Percentiles rank a stretch among this genome's conserved stretches.
phyloP scores from a whole-genome alignment of 2,797 vertebrate species.

The Danionella dracula region DNA sequence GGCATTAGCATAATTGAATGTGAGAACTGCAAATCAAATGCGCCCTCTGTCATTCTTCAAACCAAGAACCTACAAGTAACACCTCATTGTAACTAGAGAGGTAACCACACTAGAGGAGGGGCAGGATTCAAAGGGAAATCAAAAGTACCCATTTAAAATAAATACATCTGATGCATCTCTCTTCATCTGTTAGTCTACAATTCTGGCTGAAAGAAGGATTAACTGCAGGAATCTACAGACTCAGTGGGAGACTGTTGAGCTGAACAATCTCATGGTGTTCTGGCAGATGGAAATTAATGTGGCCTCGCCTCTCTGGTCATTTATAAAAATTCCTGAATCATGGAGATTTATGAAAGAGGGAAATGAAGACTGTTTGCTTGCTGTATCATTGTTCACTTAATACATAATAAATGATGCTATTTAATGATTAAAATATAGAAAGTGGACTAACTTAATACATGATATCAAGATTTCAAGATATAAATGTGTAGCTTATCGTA shows the following conservation, averaged over 20 bases:
- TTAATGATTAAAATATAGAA: too few species aligned
- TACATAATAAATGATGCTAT: not conserved
- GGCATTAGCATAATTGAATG: constrained; percentile 44
- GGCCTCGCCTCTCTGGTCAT: constrained; percentile 29
- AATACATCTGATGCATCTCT: constrained; percentile 17
- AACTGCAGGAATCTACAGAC: constrained; percentile 26
- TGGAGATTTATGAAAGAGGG: not conserved
- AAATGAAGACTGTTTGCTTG: not conserved
- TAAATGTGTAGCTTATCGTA: too few species aligned
- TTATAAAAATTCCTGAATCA: not conserved
- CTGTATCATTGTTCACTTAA: not conserved
- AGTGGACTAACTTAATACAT: too few species aligned
- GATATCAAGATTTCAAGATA: too few species aligned
- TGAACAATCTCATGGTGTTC: constrained; percentile 29
- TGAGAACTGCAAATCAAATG: constrained; percentile 35
- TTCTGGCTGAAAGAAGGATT: not conserved
- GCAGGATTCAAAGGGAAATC: not conserved
- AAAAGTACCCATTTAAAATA: constrained; percentile 1
- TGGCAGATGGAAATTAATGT: constrained; percentile 37
- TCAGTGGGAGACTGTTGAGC: constrained; percentile 27
- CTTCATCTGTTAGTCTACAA: constrained; percentile 10
- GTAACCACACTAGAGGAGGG: not conserved
- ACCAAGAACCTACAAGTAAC: not conserved
- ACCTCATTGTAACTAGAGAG: not conserved
- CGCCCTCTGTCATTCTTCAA: constrained; percentile 1